phyloP scores from a whole-genome alignment of 2,797 vertebrate species.

The Channallabes apus region DNA sequence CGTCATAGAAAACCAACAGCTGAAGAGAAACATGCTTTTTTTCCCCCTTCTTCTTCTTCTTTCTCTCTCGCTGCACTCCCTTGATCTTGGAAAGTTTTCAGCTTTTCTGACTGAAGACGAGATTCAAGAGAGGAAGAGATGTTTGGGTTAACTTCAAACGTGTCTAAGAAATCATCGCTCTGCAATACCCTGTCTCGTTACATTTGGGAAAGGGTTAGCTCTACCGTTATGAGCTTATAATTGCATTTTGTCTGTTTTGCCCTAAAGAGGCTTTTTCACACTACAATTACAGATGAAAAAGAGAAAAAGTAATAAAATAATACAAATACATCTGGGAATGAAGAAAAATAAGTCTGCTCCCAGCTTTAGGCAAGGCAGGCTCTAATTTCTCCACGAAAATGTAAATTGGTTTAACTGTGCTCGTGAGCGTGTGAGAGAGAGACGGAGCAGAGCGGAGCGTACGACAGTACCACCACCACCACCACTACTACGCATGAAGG shows the following conservation, averaged over 20 bases:
- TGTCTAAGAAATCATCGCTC: slow-evolving; percentile 30
- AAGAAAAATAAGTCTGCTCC: slow-evolving; percentile 38
- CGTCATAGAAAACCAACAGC: background rate
- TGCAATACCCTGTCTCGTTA: slow-evolving; percentile 33
- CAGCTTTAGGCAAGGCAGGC: slow-evolving; percentile 46
- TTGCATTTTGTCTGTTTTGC: slow-evolving; percentile 56
- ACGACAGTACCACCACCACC: no score
- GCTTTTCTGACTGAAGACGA: background rate
- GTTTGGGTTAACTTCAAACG: slow-evolving; percentile 19
- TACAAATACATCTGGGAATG: slow-evolving; percentile 37
- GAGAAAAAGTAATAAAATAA: slow-evolving; percentile 54
- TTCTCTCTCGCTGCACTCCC: background rate
- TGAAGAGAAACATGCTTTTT: background rate
- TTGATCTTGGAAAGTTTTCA: slow-evolving; percentile 1
- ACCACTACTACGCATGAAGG: background rate
- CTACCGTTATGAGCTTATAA: slow-evolving; percentile 47
- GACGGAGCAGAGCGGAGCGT: background rate
- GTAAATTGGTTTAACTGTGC: slow-evolving; percentile 51
- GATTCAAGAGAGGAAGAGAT: slow-evolving; percentile 16
- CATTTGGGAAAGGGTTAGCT: slow-evolving; percentile 45
- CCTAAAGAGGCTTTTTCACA: slow-evolving; percentile 49
- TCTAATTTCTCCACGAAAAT: slow-evolving; percentile 55
- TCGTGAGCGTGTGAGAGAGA: background rate
- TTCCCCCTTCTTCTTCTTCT: background rate
- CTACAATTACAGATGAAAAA: slow-evolving; percentile 57